Conservation (phyloP, 2,888 invertebrate genomes). For the Halictus ligatus region DNA sequence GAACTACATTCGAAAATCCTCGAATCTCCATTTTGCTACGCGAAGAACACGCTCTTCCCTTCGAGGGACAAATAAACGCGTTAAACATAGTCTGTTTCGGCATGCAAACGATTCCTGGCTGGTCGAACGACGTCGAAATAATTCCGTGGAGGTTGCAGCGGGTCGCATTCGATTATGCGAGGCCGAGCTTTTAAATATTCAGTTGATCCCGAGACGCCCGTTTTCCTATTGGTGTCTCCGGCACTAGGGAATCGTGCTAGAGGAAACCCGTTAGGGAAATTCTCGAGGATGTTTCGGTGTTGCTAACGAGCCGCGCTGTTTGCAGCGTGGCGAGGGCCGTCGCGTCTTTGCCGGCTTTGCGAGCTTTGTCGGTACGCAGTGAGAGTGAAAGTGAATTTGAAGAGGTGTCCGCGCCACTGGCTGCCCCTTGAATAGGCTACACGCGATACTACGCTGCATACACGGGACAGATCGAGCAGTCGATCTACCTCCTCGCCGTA, state of each 20-base stretch:
- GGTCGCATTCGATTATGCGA: conserved; percentile 45
- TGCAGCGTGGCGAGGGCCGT: conserved; percentile 1
- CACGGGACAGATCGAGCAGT: conserved; percentile 52
- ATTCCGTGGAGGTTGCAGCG: conserved; percentile 31
- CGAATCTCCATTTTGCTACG: background rate
- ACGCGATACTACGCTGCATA: conserved; percentile 18
- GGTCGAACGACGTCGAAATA: conserved; percentile 33
- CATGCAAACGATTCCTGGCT: conserved; percentile 23
- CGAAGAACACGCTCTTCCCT: background rate
- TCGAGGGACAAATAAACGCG: background rate
- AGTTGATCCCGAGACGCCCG: background rate
- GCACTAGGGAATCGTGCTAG: background rate
- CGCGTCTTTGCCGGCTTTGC: conserved; percentile 5
- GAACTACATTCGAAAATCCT: background rate
- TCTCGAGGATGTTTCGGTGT: conserved; percentile 29
- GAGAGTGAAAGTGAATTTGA: conserved; percentile 59
- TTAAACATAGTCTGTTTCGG: background rate
- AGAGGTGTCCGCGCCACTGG: background rate
- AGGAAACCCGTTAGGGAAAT: conserved; percentile 40
- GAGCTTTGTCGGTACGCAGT: conserved; percentile 38
- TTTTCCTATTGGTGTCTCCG: background rate
- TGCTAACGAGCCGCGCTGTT: conserved; percentile 33
- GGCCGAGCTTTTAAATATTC: conserved; percentile 38
- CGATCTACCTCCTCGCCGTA: conserved; percentile 53
- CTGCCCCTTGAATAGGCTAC: conserved; percentile 25